A percentile compares a stretch with the other conserved stretches of the same genome.
Conservation (phyloP, 2,113 vertebrate genomes). For the Recurvirostra avosetta region DNA sequence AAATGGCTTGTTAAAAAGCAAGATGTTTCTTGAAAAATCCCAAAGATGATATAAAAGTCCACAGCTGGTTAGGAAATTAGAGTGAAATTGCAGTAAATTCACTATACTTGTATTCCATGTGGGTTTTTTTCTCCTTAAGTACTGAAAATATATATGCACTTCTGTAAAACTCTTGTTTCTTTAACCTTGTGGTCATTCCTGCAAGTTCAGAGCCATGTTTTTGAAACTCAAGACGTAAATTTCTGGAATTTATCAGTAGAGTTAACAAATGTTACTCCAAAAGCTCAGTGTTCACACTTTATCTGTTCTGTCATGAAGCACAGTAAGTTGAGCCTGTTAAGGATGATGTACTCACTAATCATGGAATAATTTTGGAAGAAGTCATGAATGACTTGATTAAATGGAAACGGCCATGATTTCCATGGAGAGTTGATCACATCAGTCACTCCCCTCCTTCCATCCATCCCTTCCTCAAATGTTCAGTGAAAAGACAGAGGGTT, state of each 20-base stretch:
- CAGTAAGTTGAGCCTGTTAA: background rate
- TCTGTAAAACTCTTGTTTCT: background rate
- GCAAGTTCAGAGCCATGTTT: background rate
- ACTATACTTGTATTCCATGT: background rate
- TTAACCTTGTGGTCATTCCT: background rate
- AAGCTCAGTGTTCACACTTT: background rate
- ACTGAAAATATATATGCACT: background rate
- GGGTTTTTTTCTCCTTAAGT: background rate
- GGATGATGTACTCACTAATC: background rate
- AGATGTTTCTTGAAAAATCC: background rate
- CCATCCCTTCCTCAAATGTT: background rate
- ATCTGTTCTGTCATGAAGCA: background rate
- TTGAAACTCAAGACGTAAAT: background rate
- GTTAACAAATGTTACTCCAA: background rate
- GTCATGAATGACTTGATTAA: background rate
- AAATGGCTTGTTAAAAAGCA: constrained; percentile 6
- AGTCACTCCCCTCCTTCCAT: background rate
- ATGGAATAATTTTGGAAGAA: background rate
- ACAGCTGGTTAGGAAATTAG: background rate
- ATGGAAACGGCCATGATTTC: background rate
- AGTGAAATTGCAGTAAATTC: background rate
- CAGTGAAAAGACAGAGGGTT: background rate
- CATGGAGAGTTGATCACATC: background rate
- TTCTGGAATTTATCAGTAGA: background rate
- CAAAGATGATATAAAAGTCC: background rate